Evolutionary conservation across 2,797 vertebrate genomes (phyloP).

Genomic region (Onychomys torridus): DNA sequence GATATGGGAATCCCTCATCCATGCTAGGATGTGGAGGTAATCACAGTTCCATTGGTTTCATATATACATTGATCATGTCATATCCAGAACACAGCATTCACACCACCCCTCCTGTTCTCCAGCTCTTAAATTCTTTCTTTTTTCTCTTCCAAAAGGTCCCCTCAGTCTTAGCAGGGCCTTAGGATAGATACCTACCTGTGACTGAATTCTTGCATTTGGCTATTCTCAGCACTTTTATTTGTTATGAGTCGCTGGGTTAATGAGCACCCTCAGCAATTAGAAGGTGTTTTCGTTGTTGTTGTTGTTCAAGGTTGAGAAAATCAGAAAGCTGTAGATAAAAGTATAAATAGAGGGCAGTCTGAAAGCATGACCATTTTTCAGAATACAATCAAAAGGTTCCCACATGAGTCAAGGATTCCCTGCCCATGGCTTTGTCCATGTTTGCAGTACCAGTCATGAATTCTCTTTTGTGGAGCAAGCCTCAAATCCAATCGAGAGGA

Average conservation of each 20-base stretch:
- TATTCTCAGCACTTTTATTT: not conserved
- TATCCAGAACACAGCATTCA: not conserved
- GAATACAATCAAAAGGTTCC: not conserved
- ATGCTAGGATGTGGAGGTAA: not conserved
- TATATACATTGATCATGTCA: not conserved
- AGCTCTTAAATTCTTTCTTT: not conserved
- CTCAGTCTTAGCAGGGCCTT: too few species aligned
- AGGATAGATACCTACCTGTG: not conserved
- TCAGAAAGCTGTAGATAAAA: not conserved
- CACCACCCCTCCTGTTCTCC: not conserved
- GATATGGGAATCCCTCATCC: accelerated
- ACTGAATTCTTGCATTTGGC: not conserved
- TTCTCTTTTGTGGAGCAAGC: not conserved
- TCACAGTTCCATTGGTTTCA: not conserved
- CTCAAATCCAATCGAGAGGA: not conserved
- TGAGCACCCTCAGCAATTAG: too few species aligned
- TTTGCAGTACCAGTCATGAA: not conserved
- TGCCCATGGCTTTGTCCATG: not conserved
- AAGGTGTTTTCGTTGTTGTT: not conserved
- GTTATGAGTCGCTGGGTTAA: not conserved
- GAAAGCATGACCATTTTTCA: not conserved
- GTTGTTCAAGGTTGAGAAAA: too few species aligned
- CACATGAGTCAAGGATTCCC: not conserved
- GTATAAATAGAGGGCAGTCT: not conserved
- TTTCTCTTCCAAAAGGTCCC: not conserved